Conservation (phyloP, 2,113 vertebrate genomes). For the Ceyx melanurus region DNA sequence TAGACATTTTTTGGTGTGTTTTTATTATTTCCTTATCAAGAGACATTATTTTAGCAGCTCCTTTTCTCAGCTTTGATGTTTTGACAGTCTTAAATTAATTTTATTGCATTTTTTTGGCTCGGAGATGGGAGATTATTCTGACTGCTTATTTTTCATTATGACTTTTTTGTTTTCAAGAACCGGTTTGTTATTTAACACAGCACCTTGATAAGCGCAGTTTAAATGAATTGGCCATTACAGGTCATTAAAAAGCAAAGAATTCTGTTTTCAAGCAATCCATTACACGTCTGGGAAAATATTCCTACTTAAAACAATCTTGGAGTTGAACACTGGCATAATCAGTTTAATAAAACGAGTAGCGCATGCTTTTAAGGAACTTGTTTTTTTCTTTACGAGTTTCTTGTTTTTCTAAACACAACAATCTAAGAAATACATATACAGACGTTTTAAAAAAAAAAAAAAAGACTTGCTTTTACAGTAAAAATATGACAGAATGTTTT, state of each 20-base stretch:
- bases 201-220: slow-evolving; percentile 63
- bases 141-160: slow-evolving; percentile 74
- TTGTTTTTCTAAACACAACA: slow-evolving; percentile 71
- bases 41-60: slow-evolving; percentile 75
- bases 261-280: slow-evolving; percentile 68
- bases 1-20: slow-evolving; percentile 70
- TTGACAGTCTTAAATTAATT: slow-evolving; percentile 77
- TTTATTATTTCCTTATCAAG: slow-evolving; percentile 79
- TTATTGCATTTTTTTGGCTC: slow-evolving; percentile 76
- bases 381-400: slow-evolving; percentile 64
- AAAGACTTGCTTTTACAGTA: not conserved
- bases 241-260: slow-evolving; percentile 69
- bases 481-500: slow-evolving; percentile 72
- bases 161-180: slow-evolving; percentile 64
- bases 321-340: slow-evolving; percentile 51
- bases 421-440: slow-evolving; percentile 63
- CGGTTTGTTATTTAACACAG: slow-evolving; percentile 71
- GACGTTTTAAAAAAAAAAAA: slow-evolving; percentile 26
- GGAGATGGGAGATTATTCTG: slow-evolving; percentile 72
- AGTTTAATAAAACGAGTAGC: slow-evolving; percentile 58
- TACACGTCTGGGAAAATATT: slow-evolving; percentile 69
- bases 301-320: slow-evolving; percentile 54
- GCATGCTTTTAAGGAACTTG: slow-evolving; percentile 61
- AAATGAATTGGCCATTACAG: slow-evolving; percentile 67
- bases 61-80: slow-evolving; percentile 78